Conservation (phyloP, 2,797 vertebrate species). For the Thaleichthys pacificus region DNA sequence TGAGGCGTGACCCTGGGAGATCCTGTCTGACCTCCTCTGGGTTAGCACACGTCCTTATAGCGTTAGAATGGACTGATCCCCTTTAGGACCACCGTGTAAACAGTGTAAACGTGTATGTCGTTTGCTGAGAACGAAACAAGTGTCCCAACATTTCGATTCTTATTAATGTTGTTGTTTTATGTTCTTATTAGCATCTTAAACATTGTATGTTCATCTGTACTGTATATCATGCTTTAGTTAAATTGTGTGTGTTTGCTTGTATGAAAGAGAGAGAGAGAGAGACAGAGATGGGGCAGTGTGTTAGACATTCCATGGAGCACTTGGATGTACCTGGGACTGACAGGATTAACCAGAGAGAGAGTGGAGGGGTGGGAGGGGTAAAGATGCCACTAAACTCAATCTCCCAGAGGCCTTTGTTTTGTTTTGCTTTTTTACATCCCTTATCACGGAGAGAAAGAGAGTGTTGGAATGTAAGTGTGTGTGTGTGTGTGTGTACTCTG, state of each 20-base stretch:
- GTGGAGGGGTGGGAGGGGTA: slow-evolving; percentile 4
- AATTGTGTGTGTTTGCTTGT: slow-evolving; percentile 4
- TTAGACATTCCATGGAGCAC: slow-evolving; percentile 26
- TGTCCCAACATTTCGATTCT: slow-evolving; percentile 4
- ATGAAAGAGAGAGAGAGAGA: not conserved
- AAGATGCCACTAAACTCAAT: slow-evolving; percentile 65
- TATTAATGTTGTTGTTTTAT: slow-evolving; percentile 3
- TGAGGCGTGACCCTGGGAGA: not conserved
- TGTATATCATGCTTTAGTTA: slow-evolving; percentile 20
- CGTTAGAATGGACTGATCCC: too few species aligned
- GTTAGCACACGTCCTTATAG: not conserved
- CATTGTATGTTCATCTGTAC: slow-evolving; percentile 22
- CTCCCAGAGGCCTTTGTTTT: slow-evolving; percentile 70
- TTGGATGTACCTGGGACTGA: slow-evolving; percentile 7
- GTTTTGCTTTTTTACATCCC: slow-evolving; percentile 47
- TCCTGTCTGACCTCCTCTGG: slow-evolving; percentile 6
- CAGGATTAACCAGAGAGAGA: slow-evolving; percentile 14
- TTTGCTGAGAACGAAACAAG: slow-evolving; percentile 4
- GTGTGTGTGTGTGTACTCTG: slow-evolving; percentile 1
- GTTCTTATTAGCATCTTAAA: slow-evolving; percentile 20
- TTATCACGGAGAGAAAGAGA: slow-evolving; percentile 41
- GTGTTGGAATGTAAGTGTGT: not conserved
- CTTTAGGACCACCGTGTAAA: too few species aligned
- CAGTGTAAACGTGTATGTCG: not conserved
- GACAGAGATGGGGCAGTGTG: not conserved